These are phyloP conservation scores for Adoxophyes honmai DNA, from an alignment of 1,140 invertebrate genomes.

Conservation along the genomic window DNA sequence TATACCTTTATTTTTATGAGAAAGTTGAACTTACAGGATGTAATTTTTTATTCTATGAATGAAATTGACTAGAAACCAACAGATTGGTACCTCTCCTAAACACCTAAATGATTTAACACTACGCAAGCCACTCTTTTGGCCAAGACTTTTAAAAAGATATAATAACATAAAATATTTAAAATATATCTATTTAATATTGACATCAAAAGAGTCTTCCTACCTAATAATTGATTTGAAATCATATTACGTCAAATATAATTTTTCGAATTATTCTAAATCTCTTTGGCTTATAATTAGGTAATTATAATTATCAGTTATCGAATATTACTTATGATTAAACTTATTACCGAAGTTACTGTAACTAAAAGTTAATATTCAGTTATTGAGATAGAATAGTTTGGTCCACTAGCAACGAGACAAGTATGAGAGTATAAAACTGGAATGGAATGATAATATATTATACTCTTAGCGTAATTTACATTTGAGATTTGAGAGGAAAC, in stretches of 20 bases:
- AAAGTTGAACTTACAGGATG: constrained; percentile 3
- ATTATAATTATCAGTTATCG: constrained; percentile 11
- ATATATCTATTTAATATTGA: constrained; percentile 26
- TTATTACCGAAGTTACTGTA: background rate
- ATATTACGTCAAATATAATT: constrained; percentile 21
- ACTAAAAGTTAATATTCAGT: constrained; percentile 10
- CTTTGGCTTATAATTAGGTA: constrained; percentile 26
- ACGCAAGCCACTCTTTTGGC: background rate
- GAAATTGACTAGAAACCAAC: constrained; percentile 55
- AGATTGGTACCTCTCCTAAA: constrained; percentile 25
- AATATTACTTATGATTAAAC: background rate
- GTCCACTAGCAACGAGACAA: constrained; percentile 23
- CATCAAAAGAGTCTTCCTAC: constrained; percentile 23
- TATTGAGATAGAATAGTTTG: constrained; percentile 4
- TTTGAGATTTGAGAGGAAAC: too few species aligned
- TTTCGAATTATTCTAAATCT: constrained; percentile 21
- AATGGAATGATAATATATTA: constrained; percentile 10
- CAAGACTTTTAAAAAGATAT: constrained; percentile 2
- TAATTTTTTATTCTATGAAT: constrained; percentile 19
- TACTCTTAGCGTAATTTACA: too few species aligned
- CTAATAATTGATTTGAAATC: constrained; percentile 24
- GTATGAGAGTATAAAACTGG: constrained; percentile 7
- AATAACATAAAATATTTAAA: constrained; percentile 18
- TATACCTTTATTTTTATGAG: background rate
- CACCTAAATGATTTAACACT: constrained; percentile 16